Evolutionary conservation across 37 sponge, comb jelly and placozoan genomes (phyloP).

Genomic region (Tethya wilhelma): DNA sequence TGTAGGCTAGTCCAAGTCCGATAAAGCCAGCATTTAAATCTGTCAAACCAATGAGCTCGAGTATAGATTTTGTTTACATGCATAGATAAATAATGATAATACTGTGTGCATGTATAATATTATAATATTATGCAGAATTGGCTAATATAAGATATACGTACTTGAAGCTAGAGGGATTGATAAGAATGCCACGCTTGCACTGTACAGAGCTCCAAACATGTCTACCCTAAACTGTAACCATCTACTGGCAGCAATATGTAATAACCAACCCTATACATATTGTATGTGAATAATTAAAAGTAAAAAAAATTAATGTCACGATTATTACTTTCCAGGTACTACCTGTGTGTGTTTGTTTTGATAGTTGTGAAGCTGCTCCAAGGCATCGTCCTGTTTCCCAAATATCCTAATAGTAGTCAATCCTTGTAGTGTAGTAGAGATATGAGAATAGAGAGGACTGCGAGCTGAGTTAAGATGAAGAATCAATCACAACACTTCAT

Average conservation of each 20-base stretch:
- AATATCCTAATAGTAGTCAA: constrained; percentile 74
- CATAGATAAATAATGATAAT: no score
- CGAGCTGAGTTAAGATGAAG: constrained; percentile 62
- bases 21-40: constrained; percentile 60
- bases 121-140: no score
- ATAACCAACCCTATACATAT: constrained; percentile 59
- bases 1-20: constrained; percentile 74
- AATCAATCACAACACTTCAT: not conserved
- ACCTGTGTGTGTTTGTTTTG: constrained; percentile 44
- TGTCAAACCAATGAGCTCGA: not conserved
- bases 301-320: not conserved
- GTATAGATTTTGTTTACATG: not conserved
- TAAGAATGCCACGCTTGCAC: constrained; percentile 58
- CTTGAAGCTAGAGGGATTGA: constrained; percentile 60
- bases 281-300: not conserved
- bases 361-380: constrained; percentile 50
- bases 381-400: constrained; percentile 15
- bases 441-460: constrained; percentile 86
- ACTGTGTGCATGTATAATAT: no score
- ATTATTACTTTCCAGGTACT: not conserved
- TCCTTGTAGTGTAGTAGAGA: constrained; percentile 82
- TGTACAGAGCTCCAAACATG: constrained; percentile 38
- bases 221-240: constrained; percentile 85
- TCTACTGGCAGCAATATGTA: constrained; percentile 55
- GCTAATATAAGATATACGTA: no score